Conservation (phyloP, 2,113 vertebrate species). For the Crotalus helleri region DNA sequence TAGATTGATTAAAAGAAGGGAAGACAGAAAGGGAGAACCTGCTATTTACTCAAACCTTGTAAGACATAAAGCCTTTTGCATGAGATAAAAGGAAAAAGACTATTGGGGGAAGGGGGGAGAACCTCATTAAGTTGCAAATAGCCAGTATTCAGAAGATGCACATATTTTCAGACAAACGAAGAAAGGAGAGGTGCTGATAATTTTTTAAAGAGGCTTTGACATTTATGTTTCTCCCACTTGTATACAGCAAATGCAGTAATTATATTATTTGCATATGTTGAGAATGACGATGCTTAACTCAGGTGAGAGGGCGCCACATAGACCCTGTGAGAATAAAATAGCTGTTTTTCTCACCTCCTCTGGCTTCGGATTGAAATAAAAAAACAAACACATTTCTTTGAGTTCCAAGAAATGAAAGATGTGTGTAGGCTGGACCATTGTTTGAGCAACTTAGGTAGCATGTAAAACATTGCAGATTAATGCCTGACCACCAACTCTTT, state of each 20-base stretch:
- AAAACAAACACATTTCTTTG: too few species aligned
- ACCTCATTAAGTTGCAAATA: constrained; percentile 61
- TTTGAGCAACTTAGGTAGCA: neutral
- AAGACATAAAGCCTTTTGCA: neutral
- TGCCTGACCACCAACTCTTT: neutral
- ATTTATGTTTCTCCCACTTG: constrained; percentile 70
- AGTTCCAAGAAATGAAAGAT: neutral
- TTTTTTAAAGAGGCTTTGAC: constrained; percentile 55
- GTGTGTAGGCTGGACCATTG: neutral
- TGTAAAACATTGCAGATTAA: neutral
- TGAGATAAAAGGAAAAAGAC: constrained; percentile 1
- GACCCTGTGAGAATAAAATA: constrained; percentile 41
- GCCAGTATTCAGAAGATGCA: constrained; percentile 30
- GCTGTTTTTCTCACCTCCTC: constrained; percentile 46
- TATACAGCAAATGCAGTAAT: constrained; percentile 71
- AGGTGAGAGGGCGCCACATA: constrained; percentile 44
- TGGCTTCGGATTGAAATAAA: neutral
- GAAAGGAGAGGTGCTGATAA: constrained; percentile 17
- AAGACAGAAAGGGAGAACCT: neutral
- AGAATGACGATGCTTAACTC: constrained; percentile 58
- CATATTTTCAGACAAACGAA: constrained; percentile 6
- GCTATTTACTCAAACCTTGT: neutral
- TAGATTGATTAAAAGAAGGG: neutral
- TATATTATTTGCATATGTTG: constrained; percentile 72
- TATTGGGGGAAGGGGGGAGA: neutral